Percentiles rank a stretch among this genome's conserved stretches.
Evolutionary conservation across 2,797 vertebrate genomes (phyloP).

Genomic region (Antrozous pallidus): DNA sequence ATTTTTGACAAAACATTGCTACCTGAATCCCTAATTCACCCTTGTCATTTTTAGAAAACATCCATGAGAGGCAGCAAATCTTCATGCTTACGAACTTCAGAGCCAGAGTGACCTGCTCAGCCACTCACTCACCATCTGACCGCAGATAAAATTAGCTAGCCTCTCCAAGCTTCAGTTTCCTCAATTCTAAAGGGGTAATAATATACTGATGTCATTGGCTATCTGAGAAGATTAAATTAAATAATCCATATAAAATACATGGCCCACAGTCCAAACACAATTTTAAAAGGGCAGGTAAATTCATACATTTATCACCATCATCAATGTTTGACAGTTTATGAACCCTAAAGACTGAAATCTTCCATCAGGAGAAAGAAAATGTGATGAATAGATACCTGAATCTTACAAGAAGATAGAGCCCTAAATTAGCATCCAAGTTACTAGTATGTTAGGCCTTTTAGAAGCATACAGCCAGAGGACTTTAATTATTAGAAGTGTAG

Average conservation of each 20-base stretch:
- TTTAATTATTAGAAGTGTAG: constrained; percentile 29
- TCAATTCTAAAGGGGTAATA: not conserved
- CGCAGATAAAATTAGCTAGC: not conserved
- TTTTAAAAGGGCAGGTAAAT: constrained; percentile 2
- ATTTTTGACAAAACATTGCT: constrained; percentile 1
- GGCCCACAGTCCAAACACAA: not conserved
- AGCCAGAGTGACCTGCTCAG: not conserved
- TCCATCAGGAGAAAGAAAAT: constrained; percentile 16
- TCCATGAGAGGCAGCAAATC: not conserved
- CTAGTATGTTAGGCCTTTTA: constrained; percentile 2
- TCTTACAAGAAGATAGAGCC: not conserved
- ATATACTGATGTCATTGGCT: not conserved
- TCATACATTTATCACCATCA: not conserved
- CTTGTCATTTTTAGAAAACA: not conserved
- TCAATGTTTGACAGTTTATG: constrained; percentile 1
- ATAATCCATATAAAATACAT: not conserved
- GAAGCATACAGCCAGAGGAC: not conserved
- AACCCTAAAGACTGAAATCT: constrained; percentile 14
- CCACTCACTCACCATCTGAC: not conserved
- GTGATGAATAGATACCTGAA: not conserved
- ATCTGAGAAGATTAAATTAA: constrained; percentile 33
- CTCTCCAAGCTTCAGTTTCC: not conserved
- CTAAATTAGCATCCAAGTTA: not conserved
- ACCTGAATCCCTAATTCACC: not conserved
- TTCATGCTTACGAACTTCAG: constrained; percentile 2